Base-by-base conservation (phyloP, 1,140 invertebrate genomes). In the Maconellicoccus hirsutus region DNA sequence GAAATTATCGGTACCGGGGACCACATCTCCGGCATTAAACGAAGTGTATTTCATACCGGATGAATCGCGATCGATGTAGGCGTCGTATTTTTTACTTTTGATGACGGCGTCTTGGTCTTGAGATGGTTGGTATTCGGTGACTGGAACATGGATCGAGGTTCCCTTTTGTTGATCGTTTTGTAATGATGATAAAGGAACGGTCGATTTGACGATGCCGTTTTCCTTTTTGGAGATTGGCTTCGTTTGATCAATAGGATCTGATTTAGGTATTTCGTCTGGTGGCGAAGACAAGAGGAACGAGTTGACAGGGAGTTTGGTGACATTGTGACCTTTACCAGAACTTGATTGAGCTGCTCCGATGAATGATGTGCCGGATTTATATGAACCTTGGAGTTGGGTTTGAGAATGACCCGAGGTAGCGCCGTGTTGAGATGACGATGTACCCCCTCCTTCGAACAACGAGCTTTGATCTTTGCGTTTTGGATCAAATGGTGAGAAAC, bases 341-440 rank as follows among this genome's bases (percentile, higher is more conserved):
- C 87, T 88, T 29, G 90, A 86, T 78, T 92, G 90, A 2, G 90
- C 90, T 0, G 87, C 89, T 14, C 90, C 90, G 27, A 83, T 87
- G 74, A 92, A 92, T 14, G 85, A 86, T 22, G 92, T 89, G 19
- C 90, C 89, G 77, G 88, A 89, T 52, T 84, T 83, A 75, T 86
- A 90, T 16, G 87, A 86, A 29, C 90, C 89, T 77, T 86, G 86
- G 26, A 92, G 83, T 79, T 92, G 89, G 26, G 88, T 87, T 77
- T 91, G 89, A 39, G 89, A 89, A 77, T 90, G 88, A 4, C 90
- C 90, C 19, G 83, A 84, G 71, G 84, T 82, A 12, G 84, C 83
- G 71, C 87, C 87, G 72, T 88, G 88, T 79, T 90, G 89, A 1
- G 90, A 86, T 10, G 87, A 88, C 0, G 90, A 86, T 71, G 85